Percentiles rank a stretch among this genome's conserved stretches.
These are phyloP conservation scores for Bedellia somnulentella DNA, from an alignment of 2,888 invertebrate species.

Conservation along the genomic window DNA sequence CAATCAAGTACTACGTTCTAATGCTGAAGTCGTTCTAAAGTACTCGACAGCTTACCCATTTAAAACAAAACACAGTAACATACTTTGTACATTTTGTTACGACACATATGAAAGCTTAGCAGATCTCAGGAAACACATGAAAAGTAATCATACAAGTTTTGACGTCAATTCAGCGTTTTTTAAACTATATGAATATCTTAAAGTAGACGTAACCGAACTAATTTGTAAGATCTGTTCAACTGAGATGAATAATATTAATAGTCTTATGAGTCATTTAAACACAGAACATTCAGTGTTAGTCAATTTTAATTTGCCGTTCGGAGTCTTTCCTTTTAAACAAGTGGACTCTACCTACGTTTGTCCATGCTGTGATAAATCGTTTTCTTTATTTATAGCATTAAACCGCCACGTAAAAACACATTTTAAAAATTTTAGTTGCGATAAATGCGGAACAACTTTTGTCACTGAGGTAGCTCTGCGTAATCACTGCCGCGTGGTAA, in stretches of 20 bases:
- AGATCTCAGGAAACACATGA: conserved; percentile 34
- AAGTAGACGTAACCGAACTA: conserved; percentile 43
- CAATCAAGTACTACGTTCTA: too few relatives aligned
- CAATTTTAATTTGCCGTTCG: conserved; percentile 38
- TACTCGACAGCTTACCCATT: conserved; percentile 46
- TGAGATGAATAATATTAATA: conserved; percentile 30
- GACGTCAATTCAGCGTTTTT: conserved; percentile 45
- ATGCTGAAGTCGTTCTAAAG: conserved; percentile 42
- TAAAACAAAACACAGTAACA: conserved; percentile 44
- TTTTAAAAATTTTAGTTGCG: conserved; percentile 43
- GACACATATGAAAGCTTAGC: conserved; percentile 30
- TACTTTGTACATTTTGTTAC: conserved; percentile 43
- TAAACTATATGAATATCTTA: conserved; percentile 42
- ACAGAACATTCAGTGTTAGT: conserved; percentile 35
- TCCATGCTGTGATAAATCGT: conserved; percentile 34
- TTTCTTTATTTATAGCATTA: conserved; percentile 29
- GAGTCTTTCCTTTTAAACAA: conserved; percentile 43
- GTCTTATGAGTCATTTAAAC: conserved; percentile 36
- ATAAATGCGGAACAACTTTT: conserved; percentile 44
- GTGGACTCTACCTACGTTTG: conserved; percentile 28
- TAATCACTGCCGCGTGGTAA: conserved; percentile 42
- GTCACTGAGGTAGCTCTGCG: conserved; percentile 39
- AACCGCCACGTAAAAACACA: conserved; percentile 42
- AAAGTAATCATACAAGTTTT: conserved; percentile 27
- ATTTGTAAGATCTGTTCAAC: conserved; percentile 38